A percentile compares a stretch with the other conserved stretches of the same genome.
These are phyloP conservation scores for Alosa sapidissima DNA, from an alignment of 2,797 vertebrate species.

Conservation along the genomic window DNA sequence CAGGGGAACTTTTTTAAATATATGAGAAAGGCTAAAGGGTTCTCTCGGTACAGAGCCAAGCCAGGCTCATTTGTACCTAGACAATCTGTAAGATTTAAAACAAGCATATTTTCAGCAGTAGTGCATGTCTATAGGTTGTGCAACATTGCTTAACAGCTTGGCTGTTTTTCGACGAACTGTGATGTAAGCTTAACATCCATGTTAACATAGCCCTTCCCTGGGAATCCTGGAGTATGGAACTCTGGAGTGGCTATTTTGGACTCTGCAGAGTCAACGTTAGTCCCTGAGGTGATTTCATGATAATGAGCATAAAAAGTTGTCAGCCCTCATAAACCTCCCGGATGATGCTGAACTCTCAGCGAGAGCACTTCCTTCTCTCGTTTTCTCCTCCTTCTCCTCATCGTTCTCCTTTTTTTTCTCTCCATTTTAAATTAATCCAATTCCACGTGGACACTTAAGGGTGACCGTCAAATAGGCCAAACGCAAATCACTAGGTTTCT, in stretches of 20 bases:
- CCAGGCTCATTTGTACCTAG: neutral
- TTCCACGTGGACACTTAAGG: slow-evolving; percentile 68
- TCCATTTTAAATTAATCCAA: slow-evolving; percentile 74
- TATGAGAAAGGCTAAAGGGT: neutral
- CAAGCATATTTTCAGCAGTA: neutral
- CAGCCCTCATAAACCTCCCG: slow-evolving; percentile 71
- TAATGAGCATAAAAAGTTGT: slow-evolving; percentile 81
- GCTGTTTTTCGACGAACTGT: neutral
- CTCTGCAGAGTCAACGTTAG: slow-evolving; percentile 72
- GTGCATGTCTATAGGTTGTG: neutral
- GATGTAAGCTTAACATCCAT: neutral
- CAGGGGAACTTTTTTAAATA: slow-evolving; percentile 70
- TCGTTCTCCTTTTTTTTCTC: slow-evolving; percentile 42
- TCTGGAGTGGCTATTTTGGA: slow-evolving; percentile 74
- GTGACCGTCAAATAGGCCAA: slow-evolving; percentile 67
- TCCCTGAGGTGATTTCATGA: slow-evolving; percentile 76
- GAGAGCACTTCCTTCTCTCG: slow-evolving; percentile 50
- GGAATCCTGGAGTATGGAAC: slow-evolving; percentile 40
- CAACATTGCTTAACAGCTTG: neutral
- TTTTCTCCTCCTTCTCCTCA: slow-evolving; percentile 50
- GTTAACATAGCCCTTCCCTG: neutral
- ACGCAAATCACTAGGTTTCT: slow-evolving; percentile 59
- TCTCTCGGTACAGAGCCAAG: neutral
- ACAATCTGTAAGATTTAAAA: slow-evolving; percentile 16
- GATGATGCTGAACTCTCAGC: slow-evolving; percentile 70